These are phyloP conservation scores for Hirundichthys speculiger DNA, from an alignment of 2,113 vertebrate genomes.

Conservation along the genomic window DNA sequence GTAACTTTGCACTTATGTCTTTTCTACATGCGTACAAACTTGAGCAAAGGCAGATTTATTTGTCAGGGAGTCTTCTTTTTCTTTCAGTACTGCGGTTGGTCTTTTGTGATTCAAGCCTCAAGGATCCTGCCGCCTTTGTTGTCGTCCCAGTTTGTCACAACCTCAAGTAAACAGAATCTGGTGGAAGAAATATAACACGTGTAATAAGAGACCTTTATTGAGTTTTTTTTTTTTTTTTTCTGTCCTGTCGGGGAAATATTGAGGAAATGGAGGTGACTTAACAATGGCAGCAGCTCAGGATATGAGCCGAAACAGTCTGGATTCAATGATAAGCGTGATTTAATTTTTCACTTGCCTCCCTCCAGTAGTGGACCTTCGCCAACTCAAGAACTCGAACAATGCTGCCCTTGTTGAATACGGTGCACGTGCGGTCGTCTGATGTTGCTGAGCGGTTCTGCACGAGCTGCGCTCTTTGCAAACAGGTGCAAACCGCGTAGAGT, in stretches of 20 bases:
- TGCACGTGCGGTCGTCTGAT: slow-evolving; percentile 1
- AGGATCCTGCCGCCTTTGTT: slow-evolving; percentile 8
- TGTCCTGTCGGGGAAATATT: slow-evolving; percentile 6
- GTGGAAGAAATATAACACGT: background rate
- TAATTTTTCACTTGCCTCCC: slow-evolving; percentile 11
- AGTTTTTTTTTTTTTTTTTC: slow-evolving; percentile 1
- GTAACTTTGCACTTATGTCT: no score
- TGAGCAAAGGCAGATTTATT: no score
- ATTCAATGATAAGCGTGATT: slow-evolving; percentile 27
- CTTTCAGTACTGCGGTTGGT: background rate
- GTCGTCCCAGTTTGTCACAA: background rate
- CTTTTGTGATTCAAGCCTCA: slow-evolving; percentile 29
- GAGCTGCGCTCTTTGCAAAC: no score
- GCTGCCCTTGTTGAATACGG: slow-evolving; percentile 20
- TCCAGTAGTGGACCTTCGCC: background rate
- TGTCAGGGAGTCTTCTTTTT: background rate
- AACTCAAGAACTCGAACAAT: slow-evolving; percentile 28
- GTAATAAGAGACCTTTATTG: slow-evolving; percentile 9
- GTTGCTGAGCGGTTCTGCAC: no score
- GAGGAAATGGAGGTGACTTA: slow-evolving; percentile 3
- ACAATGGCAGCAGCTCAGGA: slow-evolving; percentile 11
- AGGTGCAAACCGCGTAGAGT: slow-evolving; percentile 37
- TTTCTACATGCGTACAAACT: no score
- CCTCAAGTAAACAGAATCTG: background rate
- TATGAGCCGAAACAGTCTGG: slow-evolving; percentile 7